Evolutionary conservation across 2,797 vertebrate species (phyloP).

Genomic region (Rhinogobio ventralis): DNA sequence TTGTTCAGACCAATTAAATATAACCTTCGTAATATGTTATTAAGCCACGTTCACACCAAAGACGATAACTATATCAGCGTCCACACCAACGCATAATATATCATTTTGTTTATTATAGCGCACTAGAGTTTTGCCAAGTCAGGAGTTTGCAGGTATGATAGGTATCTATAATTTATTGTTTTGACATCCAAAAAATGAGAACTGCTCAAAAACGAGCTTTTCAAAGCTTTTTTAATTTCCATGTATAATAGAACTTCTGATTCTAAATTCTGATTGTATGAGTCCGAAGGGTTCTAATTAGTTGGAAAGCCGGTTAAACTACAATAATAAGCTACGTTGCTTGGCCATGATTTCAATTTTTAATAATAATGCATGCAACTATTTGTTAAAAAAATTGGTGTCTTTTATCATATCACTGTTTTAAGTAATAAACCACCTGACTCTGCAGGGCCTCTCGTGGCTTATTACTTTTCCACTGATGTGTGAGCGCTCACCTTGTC

Average conservation of each 20-base stretch:
- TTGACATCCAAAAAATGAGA: background rate
- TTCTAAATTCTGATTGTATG: background rate
- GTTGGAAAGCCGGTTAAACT: background rate
- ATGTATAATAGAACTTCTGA: background rate
- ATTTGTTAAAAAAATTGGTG: background rate
- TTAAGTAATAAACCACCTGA: background rate
- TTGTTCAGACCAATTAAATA: background rate
- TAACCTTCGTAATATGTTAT: background rate
- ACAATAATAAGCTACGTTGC: background rate
- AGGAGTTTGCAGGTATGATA: background rate
- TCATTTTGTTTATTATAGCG: too few species aligned
- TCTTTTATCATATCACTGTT: background rate
- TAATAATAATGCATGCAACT: background rate
- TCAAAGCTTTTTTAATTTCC: background rate
- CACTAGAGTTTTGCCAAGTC: too few species aligned
- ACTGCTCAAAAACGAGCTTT: background rate
- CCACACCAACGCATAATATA: too few species aligned
- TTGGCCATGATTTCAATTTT: background rate
- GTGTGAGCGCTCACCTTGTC: conserved; percentile 71
- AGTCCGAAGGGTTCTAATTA: background rate
- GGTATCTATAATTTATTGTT: background rate
- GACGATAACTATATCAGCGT: too few species aligned
- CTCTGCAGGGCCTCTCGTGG: background rate
- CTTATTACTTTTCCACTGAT: background rate
- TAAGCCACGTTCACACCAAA: too few species aligned